Evolutionary conservation across 1,140 invertebrate species (phyloP).

Genomic region (Drosophila kanapiae): DNA sequence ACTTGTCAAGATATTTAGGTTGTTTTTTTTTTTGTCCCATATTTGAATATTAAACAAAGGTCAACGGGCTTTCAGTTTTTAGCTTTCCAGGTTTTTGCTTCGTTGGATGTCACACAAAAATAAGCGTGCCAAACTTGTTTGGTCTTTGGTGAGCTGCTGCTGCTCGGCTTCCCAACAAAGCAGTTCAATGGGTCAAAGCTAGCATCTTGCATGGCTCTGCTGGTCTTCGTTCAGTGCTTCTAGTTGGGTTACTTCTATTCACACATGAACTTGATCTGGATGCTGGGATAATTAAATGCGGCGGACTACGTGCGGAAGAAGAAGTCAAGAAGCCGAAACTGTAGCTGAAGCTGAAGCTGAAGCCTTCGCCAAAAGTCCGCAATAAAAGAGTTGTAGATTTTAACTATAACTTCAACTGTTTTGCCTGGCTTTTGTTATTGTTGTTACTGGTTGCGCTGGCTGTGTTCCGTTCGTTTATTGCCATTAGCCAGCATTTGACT

Average conservation of each 20-base stretch:
- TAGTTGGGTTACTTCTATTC: conserved; percentile 26
- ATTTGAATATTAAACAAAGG: neutral
- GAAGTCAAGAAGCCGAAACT: conserved; percentile 34
- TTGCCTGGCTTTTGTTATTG: conserved; percentile 47
- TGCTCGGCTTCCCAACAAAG: conserved; percentile 46
- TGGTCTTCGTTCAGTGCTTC: conserved; percentile 33
- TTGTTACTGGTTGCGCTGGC: conserved; percentile 4
- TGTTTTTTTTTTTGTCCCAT: neutral
- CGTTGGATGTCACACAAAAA: conserved; percentile 23
- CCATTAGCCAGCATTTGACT: conserved; percentile 73
- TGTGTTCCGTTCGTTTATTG: conserved; percentile 74
- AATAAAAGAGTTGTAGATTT: conserved; percentile 43
- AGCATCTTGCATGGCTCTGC: conserved; percentile 2
- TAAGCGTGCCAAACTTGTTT: conserved; percentile 49
- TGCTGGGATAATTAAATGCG: conserved; percentile 28
- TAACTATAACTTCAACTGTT: conserved; percentile 43
- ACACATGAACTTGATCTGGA: conserved; percentile 75
- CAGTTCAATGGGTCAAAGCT: conserved; percentile 67
- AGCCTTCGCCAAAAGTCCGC: conserved; percentile 32
- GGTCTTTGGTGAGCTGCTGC: conserved; percentile 18
- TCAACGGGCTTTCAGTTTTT: conserved; percentile 6
- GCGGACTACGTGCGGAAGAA: conserved; percentile 62
- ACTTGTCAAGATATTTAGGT: neutral
- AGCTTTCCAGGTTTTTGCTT: conserved; percentile 31
- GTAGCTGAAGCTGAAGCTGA: neutral